These are phyloP conservation scores for Cygnus buccinator DNA, from an alignment of 2,113 vertebrate genomes.

Conservation along the genomic window DNA sequence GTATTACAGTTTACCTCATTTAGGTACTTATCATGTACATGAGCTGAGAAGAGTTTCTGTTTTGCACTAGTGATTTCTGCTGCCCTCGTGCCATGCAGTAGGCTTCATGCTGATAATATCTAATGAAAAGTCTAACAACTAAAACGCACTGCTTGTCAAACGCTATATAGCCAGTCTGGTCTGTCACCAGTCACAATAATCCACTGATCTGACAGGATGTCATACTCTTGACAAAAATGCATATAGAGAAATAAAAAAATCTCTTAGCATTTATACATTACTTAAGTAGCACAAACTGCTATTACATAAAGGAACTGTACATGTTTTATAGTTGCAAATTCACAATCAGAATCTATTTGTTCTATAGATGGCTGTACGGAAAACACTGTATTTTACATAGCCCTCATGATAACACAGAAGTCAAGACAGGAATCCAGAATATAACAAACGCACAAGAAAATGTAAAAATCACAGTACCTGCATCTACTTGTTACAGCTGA, in stretches of 20 bases:
- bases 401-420: not conserved
- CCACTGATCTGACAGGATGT: not conserved
- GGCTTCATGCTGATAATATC: too few relatives aligned
- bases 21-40: not conserved
- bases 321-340: accelerated
- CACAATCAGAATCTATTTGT: not conserved
- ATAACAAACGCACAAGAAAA: not conserved
- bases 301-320: not conserved
- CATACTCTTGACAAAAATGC: not conserved
- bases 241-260: not conserved
- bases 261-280: not conserved
- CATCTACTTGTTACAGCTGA: not conserved
- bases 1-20: not conserved
- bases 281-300: not conserved
- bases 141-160: not conserved
- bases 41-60: not conserved
- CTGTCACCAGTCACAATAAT: not conserved
- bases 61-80: not conserved
- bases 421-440: not conserved
- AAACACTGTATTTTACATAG: not conserved
- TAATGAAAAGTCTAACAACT: not conserved
- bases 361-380: not conserved
- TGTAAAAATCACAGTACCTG: not conserved
- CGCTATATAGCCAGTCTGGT: not conserved
- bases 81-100: accelerated